Percentiles rank a stretch among this genome's conserved stretches.
phyloP scores from a whole-genome alignment of 2,113 vertebrate genomes.

The Dipodomys ordii region DNA sequence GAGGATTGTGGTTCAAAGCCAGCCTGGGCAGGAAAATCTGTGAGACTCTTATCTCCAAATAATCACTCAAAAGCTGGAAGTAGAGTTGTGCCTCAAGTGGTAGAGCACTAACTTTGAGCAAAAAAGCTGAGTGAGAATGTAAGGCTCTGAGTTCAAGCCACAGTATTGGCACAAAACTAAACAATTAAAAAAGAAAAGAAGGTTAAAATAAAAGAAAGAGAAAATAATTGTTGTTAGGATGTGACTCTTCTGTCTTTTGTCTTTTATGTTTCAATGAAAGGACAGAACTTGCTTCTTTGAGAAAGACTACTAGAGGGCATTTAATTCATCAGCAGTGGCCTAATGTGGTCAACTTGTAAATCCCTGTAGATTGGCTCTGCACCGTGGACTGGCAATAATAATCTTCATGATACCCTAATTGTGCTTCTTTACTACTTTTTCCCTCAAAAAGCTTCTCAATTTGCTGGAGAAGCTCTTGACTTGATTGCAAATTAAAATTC shows the following conservation, averaged over 20 bases:
- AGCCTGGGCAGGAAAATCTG: no score
- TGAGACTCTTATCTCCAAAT: no score
- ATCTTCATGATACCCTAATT: background rate
- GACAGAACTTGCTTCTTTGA: background rate
- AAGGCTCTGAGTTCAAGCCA: no score
- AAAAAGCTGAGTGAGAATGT: no score
- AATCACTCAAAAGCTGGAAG: no score
- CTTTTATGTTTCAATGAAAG: background rate
- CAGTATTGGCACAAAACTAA: no score
- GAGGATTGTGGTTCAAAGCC: no score
- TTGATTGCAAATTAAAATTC: conserved; percentile 37
- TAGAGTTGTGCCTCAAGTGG: no score
- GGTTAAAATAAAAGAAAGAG: no score
- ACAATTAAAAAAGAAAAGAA: no score
- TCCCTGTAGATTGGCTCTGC: no score
- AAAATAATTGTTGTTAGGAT: background rate
- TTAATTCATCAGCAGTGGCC: background rate
- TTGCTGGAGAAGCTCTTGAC: conserved; percentile 9
- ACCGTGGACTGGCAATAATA: background rate
- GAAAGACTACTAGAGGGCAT: background rate
- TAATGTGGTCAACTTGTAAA: background rate
- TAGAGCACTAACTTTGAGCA: no score
- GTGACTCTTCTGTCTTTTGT: background rate
- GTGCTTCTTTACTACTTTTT: background rate
- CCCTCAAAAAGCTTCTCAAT: background rate